Conservation (phyloP, 2,113 vertebrate species). For the Dicaeum eximium region DNA sequence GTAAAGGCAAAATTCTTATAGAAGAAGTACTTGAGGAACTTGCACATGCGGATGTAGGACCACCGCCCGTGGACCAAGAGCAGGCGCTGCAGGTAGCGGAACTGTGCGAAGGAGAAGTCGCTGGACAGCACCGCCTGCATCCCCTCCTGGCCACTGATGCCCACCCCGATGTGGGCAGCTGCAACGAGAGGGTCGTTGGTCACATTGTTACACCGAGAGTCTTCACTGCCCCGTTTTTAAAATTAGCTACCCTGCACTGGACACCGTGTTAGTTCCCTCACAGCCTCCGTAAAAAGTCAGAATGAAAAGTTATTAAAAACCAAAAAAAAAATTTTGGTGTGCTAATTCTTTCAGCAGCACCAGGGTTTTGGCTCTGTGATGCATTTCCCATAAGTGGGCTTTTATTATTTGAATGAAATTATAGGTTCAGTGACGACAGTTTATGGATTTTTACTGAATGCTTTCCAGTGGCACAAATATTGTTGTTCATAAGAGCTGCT, state of each 20-base stretch:
- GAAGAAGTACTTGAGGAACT: slow-evolving; percentile 95
- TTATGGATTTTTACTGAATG: background rate
- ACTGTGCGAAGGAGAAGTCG: slow-evolving; percentile 91
- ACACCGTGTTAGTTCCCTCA: background rate
- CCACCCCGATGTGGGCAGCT: slow-evolving; percentile 94
- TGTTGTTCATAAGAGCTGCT: background rate
- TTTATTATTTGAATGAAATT: background rate
- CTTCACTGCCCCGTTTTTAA: background rate
- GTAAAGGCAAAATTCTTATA: slow-evolving; percentile 98
- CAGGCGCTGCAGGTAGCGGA: slow-evolving; percentile 90
- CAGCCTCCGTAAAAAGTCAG: background rate
- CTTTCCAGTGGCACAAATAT: background rate
- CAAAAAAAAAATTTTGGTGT: rapidly evolving
- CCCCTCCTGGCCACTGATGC: slow-evolving; percentile 92
- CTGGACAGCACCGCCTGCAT: slow-evolving; percentile 93
- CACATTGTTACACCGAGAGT: rapidly evolving
- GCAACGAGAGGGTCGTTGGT: background rate
- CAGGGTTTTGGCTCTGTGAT: background rate
- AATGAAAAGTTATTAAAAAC: background rate
- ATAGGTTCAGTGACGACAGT: background rate
- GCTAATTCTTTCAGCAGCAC: background rate
- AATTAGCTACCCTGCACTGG: background rate
- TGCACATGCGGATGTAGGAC: slow-evolving; percentile 97
- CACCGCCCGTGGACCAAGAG: slow-evolving; percentile 93
- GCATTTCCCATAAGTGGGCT: background rate